Base-by-base conservation (phyloP, 2,113 vertebrate genomes). In the Pituophis catenifer region DNA sequence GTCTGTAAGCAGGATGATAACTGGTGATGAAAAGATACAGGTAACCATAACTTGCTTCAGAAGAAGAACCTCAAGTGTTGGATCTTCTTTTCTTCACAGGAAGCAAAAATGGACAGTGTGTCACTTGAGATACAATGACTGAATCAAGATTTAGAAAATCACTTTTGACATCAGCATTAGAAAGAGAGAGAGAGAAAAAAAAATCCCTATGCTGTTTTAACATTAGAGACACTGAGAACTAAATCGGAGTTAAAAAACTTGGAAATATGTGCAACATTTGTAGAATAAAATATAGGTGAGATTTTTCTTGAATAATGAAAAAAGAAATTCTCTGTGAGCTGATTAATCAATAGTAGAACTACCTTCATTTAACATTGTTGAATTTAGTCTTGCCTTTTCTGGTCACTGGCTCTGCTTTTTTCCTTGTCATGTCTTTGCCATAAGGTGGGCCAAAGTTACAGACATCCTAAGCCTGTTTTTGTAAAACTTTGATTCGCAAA, bases 11-110 rank as follows among this genome's bases (percentile, higher is more conserved):
- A 95, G 19, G 13, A 0, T 94, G 94, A 95, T 95, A 95, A 95
- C 88, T 87, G 95, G 81, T 95, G 75, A 96, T 95, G 65, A 97
- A 95, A 97, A 81, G 94, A 50, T 81, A 53, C 92, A 96, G 93
- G 65, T 91, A 94, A 93, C 89, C 57, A 94, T 38, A 33, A 0
- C 93, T 94, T 94, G 93, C 57, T 94, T 94, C 26, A 93, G 57
- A 0, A 93, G 53, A 0, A 94, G 92, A 94, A 93, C 94, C 50
- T 0, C 70, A 11, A 89, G 90, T 91, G 24, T 57, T 13, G 19
- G 93, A 93, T 92, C 19, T 50, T 0, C 54, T 89, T 48, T 90
- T 65, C 95, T 86, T 50, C 23, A 24, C 44, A 90, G 50, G 75
- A 90, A 53, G 50, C 55, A 91, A 29, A 87, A 19, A 38, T 58